Evolutionary conservation across 2,797 vertebrate species (phyloP), one percentile per base, ranked within the genome.

Genomic region (Diceros bicornis): DNA sequence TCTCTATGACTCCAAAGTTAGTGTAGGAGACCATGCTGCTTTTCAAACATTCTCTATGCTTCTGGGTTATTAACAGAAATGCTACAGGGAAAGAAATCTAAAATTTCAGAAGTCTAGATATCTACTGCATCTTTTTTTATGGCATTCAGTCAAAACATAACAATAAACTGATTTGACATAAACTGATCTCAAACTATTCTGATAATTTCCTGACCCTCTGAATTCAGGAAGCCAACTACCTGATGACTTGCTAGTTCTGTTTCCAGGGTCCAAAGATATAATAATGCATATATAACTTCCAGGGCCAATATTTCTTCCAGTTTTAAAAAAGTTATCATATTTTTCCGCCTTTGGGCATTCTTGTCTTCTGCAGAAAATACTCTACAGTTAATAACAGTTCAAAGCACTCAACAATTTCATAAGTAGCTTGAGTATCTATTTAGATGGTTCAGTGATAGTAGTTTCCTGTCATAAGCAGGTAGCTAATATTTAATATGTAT

Each of bases 1-100:
- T 69, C 59, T 97, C 71, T 89, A 95, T 83, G 87, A 95, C 20
- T 96, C 89, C 88, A 97, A 95, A 98, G 90, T 96, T 74, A 85
- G 44, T 27, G 14, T 37, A 77, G 88, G 37, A 92, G 6, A 89
- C 10, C 16, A 69, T 77, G 20, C 29, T 96, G 52, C 17, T 93
- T 97, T 95, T 92, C 64, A 90, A 90, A 75, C 47, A 71, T n/a
- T 72, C 27, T 34, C n/a, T 23, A 52, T 59, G 17, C 47, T 89
- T 96, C 96, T 97, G 68, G 29, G 78, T 83, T 85, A 66, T 68
- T 83, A 88, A 94, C 34, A 86, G 32, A 96, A 91, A 89, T 68
- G 44, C 6, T 62, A 78, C 6, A 17, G 71, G n/a, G 27, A n/a
- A 97, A 96, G 37, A 95, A 95, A 96, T 64, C 18, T 94, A 86